These are phyloP conservation scores for Turdus rufiventris DNA, from an alignment of 2,113 vertebrate species.

Conservation along the genomic window DNA sequence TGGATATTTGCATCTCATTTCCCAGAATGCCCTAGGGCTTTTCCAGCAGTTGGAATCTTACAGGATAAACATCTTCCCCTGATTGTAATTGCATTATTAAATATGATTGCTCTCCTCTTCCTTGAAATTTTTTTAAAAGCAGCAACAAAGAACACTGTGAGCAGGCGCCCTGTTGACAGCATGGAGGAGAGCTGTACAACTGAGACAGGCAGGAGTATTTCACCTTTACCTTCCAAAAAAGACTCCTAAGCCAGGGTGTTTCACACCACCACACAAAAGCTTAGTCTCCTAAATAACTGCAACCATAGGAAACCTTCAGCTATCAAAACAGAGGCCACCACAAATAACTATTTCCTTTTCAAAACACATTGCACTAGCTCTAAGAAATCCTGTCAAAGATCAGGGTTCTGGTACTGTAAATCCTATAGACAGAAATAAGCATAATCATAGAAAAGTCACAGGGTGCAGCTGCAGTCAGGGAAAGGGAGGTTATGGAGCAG, in stretches of 20 bases:
- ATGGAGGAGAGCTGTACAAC: neutral
- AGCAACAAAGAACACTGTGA: slow-evolving; percentile 28
- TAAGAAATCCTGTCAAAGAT: neutral
- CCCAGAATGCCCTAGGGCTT: slow-evolving; percentile 50
- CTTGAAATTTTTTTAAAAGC: slow-evolving; percentile 18
- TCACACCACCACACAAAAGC: neutral
- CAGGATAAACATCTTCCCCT: slow-evolving; percentile 56
- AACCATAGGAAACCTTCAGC: neutral
- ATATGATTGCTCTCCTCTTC: slow-evolving; percentile 50
- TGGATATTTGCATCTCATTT: slow-evolving; percentile 56
- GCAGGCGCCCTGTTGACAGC: neutral
- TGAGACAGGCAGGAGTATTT: neutral
- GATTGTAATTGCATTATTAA: slow-evolving; percentile 67
- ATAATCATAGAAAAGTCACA: neutral
- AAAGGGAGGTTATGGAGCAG: neutral
- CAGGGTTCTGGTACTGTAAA: neutral
- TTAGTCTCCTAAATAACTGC: neutral
- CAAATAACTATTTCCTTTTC: neutral
- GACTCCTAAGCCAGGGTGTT: neutral
- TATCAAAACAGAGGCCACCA: neutral
- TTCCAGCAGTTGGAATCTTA: slow-evolving; percentile 54
- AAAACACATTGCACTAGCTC: neutral
- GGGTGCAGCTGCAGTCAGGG: neutral
- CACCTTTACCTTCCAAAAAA: neutral
- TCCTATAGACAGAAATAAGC: neutral